These are phyloP conservation scores for Pempheris klunzingeri DNA, from an alignment of 2,797 vertebrate species.

Conservation along the genomic window DNA sequence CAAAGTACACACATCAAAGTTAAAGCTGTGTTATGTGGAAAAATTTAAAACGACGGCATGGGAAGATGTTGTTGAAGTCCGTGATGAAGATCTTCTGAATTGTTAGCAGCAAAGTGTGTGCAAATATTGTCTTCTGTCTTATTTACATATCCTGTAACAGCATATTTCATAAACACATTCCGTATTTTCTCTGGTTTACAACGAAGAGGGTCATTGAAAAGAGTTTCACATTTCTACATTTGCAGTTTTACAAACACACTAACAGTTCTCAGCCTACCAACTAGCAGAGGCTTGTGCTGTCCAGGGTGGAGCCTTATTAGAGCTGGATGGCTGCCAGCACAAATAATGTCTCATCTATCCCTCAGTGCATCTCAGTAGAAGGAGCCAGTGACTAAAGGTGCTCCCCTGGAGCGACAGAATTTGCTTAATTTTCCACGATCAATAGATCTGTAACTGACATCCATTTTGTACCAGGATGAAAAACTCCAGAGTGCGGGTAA, in stretches of 20 bases:
- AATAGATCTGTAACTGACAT: not conserved
- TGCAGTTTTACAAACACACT: too few species aligned
- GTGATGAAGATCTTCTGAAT: not conserved
- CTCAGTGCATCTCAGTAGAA: constrained; percentile 10
- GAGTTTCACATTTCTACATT: too few species aligned
- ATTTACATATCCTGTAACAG: not conserved
- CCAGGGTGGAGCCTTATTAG: constrained; percentile 23
- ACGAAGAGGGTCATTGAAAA: not conserved
- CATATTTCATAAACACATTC: not conserved
- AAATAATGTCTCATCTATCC: constrained; percentile 31
- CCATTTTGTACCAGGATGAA: not conserved
- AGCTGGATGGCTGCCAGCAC: constrained; percentile 40
- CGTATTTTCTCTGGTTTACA: not conserved
- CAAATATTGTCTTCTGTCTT: not conserved
- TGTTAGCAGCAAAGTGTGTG: not conserved
- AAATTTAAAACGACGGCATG: too few species aligned
- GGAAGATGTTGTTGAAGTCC: not conserved
- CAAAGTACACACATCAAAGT: too few species aligned
- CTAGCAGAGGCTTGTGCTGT: constrained; percentile 51
- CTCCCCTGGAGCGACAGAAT: constrained; percentile 4
- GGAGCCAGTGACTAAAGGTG: not conserved
- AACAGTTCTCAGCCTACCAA: not conserved
- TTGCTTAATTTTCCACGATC: not conserved
- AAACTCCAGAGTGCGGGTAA: not conserved
- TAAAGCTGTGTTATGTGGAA: not conserved